A percentile compares a stretch with the other conserved stretches of the same genome.
Evolutionary conservation across 2,888 invertebrate species (phyloP).

Genomic region (Acanthosepion pharaonis): DNA sequence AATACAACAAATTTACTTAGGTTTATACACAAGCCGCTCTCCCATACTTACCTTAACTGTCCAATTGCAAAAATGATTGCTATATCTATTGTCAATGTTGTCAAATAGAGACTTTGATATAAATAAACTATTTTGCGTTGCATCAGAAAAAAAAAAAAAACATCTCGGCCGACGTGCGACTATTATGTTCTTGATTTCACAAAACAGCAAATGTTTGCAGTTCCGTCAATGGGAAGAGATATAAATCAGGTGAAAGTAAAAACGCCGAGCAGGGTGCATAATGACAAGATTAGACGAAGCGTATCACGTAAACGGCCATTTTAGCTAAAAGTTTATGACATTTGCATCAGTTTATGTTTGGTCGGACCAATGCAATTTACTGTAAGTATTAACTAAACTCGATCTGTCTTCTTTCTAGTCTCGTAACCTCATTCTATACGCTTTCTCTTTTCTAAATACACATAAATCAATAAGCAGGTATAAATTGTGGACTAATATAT

Average conservation of each 20-base stretch:
- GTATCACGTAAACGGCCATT: background rate
- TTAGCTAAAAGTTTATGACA: background rate
- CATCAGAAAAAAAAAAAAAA: too few species aligned
- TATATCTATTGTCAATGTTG: too few species aligned
- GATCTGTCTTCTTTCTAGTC: background rate
- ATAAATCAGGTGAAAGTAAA: background rate
- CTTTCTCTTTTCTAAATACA: background rate
- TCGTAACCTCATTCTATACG: background rate
- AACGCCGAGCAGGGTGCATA: background rate
- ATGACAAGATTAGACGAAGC: background rate
- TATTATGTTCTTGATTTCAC: conserved; percentile 24
- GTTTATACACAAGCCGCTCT: too few species aligned
- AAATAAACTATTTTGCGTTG: too few species aligned
- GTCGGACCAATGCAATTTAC: background rate
- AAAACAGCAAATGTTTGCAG: background rate
- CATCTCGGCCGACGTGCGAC: too few species aligned
- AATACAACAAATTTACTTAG: too few species aligned
- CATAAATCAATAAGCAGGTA: background rate
- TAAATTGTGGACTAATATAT: background rate
- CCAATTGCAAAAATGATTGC: too few species aligned
- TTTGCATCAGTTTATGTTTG: background rate
- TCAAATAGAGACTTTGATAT: too few species aligned
- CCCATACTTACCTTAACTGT: too few species aligned
- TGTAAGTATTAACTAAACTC: background rate
- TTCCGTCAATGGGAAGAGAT: background rate